These are phyloP conservation scores for Penaeus indicus DNA, from an alignment of 1,140 invertebrate species.

Conservation along the genomic window DNA sequence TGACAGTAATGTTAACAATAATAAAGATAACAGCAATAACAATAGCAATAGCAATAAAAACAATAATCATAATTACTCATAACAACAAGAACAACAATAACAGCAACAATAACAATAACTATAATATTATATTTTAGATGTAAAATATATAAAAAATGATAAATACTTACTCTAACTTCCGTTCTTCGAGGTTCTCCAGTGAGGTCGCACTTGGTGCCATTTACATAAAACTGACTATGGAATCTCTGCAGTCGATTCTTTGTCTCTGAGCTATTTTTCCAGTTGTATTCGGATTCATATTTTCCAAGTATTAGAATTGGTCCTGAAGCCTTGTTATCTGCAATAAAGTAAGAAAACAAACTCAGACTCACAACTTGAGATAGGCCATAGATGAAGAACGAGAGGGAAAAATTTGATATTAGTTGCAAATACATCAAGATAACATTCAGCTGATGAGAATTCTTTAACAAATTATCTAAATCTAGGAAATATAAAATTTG, in stretches of 20 bases:
- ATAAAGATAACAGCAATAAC: too few relatives aligned
- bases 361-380: slow-evolving; percentile 9
- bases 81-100: too few relatives aligned
- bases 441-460: neutral
- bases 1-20: too few relatives aligned
- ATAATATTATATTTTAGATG: neutral
- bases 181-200: slow-evolving; percentile 70
- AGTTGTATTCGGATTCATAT: slow-evolving; percentile 73
- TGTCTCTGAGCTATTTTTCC: slow-evolving; percentile 69
- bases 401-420: neutral
- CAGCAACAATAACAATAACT: too few relatives aligned
- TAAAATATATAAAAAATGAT: neutral
- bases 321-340: slow-evolving; percentile 71
- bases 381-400: neutral
- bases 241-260: slow-evolving; percentile 69
- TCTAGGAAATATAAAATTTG: neutral
- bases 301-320: slow-evolving; percentile 72
- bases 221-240: slow-evolving; percentile 73
- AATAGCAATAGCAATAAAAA: too few relatives aligned
- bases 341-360: slow-evolving; percentile 20
- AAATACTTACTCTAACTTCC: slow-evolving; percentile 71
- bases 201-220: slow-evolving; percentile 73
- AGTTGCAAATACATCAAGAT: neutral
- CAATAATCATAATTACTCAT: too few relatives aligned
- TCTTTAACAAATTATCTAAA: neutral